Base-by-base conservation (phyloP, 2,888 invertebrate species). In the Chaetogeoica ovagalla region DNA sequence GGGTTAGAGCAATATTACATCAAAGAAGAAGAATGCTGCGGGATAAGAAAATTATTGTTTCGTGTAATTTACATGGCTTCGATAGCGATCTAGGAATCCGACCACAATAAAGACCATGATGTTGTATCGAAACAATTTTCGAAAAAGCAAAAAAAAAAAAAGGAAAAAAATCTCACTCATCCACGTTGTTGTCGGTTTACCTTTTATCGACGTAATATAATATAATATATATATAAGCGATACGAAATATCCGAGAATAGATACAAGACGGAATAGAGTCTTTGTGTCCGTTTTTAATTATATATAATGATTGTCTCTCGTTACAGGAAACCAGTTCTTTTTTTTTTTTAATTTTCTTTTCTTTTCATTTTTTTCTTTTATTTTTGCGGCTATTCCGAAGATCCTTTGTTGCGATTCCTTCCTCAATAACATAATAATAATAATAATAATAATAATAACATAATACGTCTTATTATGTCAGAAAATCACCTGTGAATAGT, bases 291-390 rank as follows among this genome's bases (percentile, higher is more conserved):
- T 30, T 62, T 73, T 73, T 73, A 73, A 73, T 73, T 73, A 62
- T 62, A 73, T 62, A 55, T 63, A 48, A 73, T 55, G 52, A 65
- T 74, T 17, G 62, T 62, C 48, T 62, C 63, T 74, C 19, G 63
- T 37, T 62, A 73, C 30, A 48, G 63, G 73, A 74, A 74, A 74
- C 74, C 63, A 74, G 74, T 74, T 74, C 65, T 60, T 30, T 74
- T 65, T 65, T 43, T 30, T 13, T 13, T 48, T n/a, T n/a, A n/a
- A n/a, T n/a, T n/a, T n/a, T n/a, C n/a, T 65, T 65, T 43, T 30
- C 3, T 13, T 48, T 74, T 74, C 65, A 43, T 30, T 74, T 65
- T 65, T 43, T 30, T 13, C 3, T 48, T 48, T 48, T 48, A 5
- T 43, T 43, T 43, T 62, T 21, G 52, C 52, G 30, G 30, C n/a